Conservation (phyloP, 2,888 invertebrate species). For the Abrostola tripartita region DNA sequence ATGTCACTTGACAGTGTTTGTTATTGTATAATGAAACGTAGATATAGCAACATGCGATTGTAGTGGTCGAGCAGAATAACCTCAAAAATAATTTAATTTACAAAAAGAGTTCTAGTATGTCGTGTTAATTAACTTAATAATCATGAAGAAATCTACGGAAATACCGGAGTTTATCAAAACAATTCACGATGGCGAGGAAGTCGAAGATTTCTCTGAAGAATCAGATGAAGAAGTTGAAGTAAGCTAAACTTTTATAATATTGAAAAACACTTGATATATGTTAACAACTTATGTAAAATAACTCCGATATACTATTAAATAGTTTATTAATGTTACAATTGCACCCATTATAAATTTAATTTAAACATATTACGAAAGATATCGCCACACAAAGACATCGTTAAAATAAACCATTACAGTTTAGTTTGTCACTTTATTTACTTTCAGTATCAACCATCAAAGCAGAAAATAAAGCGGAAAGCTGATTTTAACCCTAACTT, state of each 20-base stretch:
- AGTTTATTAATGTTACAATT: too few relatives aligned
- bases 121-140: constrained; percentile 39
- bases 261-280: too few relatives aligned
- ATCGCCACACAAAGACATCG: not conserved
- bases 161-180: constrained; percentile 92
- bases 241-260: constrained; percentile 26
- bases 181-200: constrained; percentile 94
- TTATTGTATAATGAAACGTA: constrained; percentile 19
- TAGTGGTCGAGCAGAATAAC: constrained; percentile 73
- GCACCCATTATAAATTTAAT: not conserved
- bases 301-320: too few relatives aligned
- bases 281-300: too few relatives aligned
- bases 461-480: constrained; percentile 91
- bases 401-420: not conserved
- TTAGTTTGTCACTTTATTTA: constrained; percentile 14
- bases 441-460: constrained; percentile 94
- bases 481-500: constrained; percentile 94
- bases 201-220: constrained; percentile 93
- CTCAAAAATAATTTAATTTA: constrained; percentile 57
- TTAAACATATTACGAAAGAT: too few relatives aligned
- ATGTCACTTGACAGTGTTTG: not conserved
- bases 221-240: constrained; percentile 95
- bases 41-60: constrained; percentile 62
- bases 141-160: constrained; percentile 69
- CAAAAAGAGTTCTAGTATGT: constrained; percentile 37